Base-by-base conservation (phyloP, 2,888 invertebrate genomes). In the Sisyra terminalis region DNA sequence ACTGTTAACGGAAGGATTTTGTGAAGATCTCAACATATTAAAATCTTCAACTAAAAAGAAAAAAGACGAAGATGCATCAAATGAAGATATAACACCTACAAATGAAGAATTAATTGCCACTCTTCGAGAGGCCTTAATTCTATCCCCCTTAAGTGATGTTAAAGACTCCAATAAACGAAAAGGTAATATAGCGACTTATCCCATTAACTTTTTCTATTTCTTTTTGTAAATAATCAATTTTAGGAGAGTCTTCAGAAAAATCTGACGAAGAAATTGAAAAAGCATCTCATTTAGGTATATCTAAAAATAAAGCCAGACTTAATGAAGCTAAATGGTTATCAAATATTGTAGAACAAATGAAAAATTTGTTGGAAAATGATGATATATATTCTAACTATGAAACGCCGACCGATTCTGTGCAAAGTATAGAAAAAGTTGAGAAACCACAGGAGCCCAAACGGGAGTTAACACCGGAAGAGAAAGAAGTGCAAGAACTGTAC, bases 401-500 rank as follows among this genome's bases (percentile, higher is more conserved):
- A 24, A 35, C 16, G 14, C 35, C 13, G 18, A 7, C 11, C 17
- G 17, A 2, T 18, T 37, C 15, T 18, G n/a, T 15, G n/a, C 16
- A 18, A 18, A 5, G 9, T 18, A 55, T 69, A 38, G 69, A 70
- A 48, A 61, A 67, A 37, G 59, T 74, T 14, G 67, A 68, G 6
- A 58, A 67, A 10, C 55, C 68, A n/a, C 60, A 59, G 29, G 59
- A 63, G 14, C 55, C 61, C 15, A 60, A 65, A 18, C 57, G 59
- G 4, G 70, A 70, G 50, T 54, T 78, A n/a, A 72, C 75, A 16
- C 67, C 72, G 1, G 73, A 77, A 52, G 67, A 84, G 48, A 63
- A 71, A 54, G 77, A 81, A 70, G 90, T 82, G 29, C 77, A 85
- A 60, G 70, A 71, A 36, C 58, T 88, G 15, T 92, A 76, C 56